A percentile compares a stretch with the other conserved stretches of the same genome.
Conservation (phyloP, 2,888 invertebrate genomes). For the Drosophila antonietae region DNA sequence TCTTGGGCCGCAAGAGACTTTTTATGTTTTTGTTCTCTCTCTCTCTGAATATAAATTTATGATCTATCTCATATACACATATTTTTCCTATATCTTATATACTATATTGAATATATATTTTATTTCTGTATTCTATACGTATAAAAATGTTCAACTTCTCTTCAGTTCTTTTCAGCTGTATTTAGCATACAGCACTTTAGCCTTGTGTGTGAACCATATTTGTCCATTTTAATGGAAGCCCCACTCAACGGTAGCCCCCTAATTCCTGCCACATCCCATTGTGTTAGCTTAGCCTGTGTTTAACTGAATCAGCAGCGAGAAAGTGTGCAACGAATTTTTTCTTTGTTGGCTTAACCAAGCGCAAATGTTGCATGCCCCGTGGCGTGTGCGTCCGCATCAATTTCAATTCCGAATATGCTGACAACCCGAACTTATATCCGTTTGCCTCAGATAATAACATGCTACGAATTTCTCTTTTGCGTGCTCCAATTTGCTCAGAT, state of each 20-base stretch:
- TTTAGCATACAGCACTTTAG: background rate
- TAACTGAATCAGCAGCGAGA: slow-evolving; percentile 42
- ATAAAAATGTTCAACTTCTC: background rate
- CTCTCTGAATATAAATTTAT: background rate
- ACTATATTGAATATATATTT: too few relatives aligned
- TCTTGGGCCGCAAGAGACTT: background rate
- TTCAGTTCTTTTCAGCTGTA: background rate
- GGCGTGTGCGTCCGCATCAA: slow-evolving; percentile 44
- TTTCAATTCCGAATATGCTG: slow-evolving; percentile 68
- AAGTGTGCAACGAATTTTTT: slow-evolving; percentile 26
- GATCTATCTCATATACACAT: too few relatives aligned
- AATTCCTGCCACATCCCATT: background rate
- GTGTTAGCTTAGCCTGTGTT: slow-evolving; percentile 19
- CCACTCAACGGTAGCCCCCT: background rate
- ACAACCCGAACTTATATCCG: slow-evolving; percentile 46
- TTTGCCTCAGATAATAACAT: slow-evolving; percentile 35
- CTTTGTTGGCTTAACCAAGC: slow-evolving; percentile 25
- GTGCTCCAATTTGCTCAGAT: slow-evolving; percentile 36
- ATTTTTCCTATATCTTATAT: too few relatives aligned
- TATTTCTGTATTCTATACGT: background rate
- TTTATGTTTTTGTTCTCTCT: background rate
- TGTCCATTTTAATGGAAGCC: slow-evolving; percentile 16
- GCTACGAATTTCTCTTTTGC: slow-evolving; percentile 28
- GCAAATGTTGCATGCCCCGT: slow-evolving; percentile 39
- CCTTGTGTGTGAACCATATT: background rate